Conservation (phyloP, 2,888 invertebrate species). For the Myathropa florea region DNA sequence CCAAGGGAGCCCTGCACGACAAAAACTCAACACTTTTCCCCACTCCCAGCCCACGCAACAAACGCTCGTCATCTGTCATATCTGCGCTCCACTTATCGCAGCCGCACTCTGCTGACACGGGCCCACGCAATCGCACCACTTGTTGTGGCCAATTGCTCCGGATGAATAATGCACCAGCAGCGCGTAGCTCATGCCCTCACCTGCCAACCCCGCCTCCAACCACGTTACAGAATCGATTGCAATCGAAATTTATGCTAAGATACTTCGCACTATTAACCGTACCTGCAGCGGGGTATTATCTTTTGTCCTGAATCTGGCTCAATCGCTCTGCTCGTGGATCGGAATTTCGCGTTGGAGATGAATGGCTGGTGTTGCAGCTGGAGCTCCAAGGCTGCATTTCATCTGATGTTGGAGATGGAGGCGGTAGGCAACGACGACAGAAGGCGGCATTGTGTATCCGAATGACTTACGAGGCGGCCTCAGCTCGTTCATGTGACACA, state of each 20-base stretch:
- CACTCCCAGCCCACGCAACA: slow-evolving; percentile 16
- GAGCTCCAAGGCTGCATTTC: no score
- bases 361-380: background rate
- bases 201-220: slow-evolving; percentile 10
- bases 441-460: background rate
- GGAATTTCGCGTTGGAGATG: slow-evolving; percentile 25
- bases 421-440: background rate
- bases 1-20: background rate
- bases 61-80: slow-evolving; percentile 35
- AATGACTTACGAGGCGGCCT: slow-evolving; percentile 52
- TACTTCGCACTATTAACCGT: slow-evolving; percentile 49
- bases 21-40: background rate
- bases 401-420: no score
- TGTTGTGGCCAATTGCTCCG: slow-evolving; percentile 48
- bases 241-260: slow-evolving; percentile 63
- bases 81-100: slow-evolving; percentile 40
- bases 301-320: slow-evolving; percentile 58
- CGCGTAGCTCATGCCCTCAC: slow-evolving; percentile 29
- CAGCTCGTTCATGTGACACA: slow-evolving; percentile 51
- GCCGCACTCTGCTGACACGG: background rate
- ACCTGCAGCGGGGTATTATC: slow-evolving; percentile 25
- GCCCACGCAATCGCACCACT: slow-evolving; percentile 35
- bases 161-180: slow-evolving; percentile 45
- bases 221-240: slow-evolving; percentile 56
- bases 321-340: slow-evolving; percentile 8